phyloP scores from a whole-genome alignment of 2,797 vertebrate genomes.

The Clarias laeviceps region DNA sequence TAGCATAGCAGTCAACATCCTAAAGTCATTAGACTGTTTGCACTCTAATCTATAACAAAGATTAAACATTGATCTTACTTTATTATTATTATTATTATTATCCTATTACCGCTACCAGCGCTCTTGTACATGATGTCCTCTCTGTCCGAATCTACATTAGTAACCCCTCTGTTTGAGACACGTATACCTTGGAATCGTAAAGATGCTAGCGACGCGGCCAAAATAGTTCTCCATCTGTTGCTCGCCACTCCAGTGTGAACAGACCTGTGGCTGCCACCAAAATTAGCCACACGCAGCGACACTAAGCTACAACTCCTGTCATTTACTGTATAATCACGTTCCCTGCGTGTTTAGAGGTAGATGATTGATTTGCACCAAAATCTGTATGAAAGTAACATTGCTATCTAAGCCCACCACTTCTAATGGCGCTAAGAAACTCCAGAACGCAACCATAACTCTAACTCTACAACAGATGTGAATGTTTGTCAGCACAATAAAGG shows the following conservation, averaged over 20 bases:
- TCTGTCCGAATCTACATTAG: constrained; percentile 31
- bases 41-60: constrained; percentile 26
- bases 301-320: constrained; percentile 59
- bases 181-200: constrained; percentile 63
- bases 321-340: constrained; percentile 18
- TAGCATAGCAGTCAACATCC: constrained; percentile 37
- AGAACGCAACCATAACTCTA: not conserved
- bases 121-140: constrained; percentile 10
- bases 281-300: constrained; percentile 68
- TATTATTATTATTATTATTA: not conserved
- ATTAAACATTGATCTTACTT: not conserved
- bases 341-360: not conserved
- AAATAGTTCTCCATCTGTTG: constrained; percentile 79
- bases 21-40: constrained; percentile 41
- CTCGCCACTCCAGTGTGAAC: constrained; percentile 55
- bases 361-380: constrained; percentile 3
- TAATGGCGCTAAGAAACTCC: not conserved
- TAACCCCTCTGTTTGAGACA: constrained; percentile 35
- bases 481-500: not conserved
- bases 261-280: constrained; percentile 64
- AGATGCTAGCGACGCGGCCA: constrained; percentile 69
- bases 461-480: not conserved
- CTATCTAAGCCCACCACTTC: not conserved
- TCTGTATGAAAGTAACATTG: not conserved
- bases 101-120: not conserved